Evolutionary conservation across 92 coral and sea anemone genomes (phyloP), one percentile per base, ranked within the genome.

Genomic region (Epizoanthus fatuus): DNA sequence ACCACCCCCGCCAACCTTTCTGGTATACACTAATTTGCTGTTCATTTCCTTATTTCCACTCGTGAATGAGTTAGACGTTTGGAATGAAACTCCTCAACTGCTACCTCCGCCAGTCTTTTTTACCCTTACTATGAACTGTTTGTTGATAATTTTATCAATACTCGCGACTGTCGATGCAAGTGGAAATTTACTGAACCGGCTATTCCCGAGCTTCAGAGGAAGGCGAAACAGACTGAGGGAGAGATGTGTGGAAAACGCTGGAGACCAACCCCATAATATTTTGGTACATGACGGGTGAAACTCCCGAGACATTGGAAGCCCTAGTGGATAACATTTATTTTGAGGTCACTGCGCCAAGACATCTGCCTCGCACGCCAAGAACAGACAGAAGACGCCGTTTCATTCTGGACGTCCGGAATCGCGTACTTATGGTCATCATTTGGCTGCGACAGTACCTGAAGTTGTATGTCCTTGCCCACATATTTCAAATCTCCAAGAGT

Each of bases 401-500:
- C 49, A 70, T 77, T 79, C 86, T 86, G 15, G 85, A 78, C 71
- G 72, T 69, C 12, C 32, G 25, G 10, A 86, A 86, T 77, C 54
- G 73, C 69, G 79, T 67, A 4, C 29, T 86, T n/a, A 71, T 86
- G 13, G 84, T 79, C 3, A 22, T 86, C 19, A 42, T 86, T 15
- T 82, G 86, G 86, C 69, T 82, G 40, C 51, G 86, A 52, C 63
- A n/a, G 14, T 82, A 82, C 54, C 22, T 54, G 19, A 82, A 52
- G 22, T 49, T 69, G 25, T 45, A 81, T 63, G 67, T 62, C 13
- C 81, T 72, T 3, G 86, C 86, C 7, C 65, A 51, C 20, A 63
- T 64, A 6, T 88, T 81, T 38, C 47, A 69, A 9, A 82, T 88
- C 65, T 79, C 81, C 57, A 81, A 81, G 74, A 81, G 87, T 19